Percentiles rank a stretch among this genome's conserved stretches.
Conservation (phyloP, 2,888 invertebrate genomes). For the Andrena trimmerana region DNA sequence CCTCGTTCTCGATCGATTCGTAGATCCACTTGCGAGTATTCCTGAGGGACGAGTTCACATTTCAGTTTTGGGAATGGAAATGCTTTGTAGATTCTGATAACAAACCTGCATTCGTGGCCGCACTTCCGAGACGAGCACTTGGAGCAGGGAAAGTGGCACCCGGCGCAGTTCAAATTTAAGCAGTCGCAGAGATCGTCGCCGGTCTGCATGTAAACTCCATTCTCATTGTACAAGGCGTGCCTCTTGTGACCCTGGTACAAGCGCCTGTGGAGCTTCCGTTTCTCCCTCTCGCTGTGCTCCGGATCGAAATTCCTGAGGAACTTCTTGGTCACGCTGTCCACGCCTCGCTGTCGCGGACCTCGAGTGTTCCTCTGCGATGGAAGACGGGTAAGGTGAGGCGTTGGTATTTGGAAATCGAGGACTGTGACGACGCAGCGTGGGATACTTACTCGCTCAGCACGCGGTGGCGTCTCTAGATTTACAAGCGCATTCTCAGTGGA, state of each 20-base stretch:
- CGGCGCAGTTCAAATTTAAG: slow-evolving; percentile 90
- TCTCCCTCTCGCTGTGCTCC: slow-evolving; percentile 91
- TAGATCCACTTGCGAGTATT: slow-evolving; percentile 91
- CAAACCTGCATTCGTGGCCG: slow-evolving; percentile 91
- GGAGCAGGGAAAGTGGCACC: slow-evolving; percentile 93
- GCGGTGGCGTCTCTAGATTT: slow-evolving; percentile 28
- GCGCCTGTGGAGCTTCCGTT: slow-evolving; percentile 91
- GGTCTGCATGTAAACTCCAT: slow-evolving; percentile 88
- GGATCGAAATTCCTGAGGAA: slow-evolving; percentile 89
- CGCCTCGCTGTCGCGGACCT: slow-evolving; percentile 71
- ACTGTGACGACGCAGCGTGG: too few species aligned
- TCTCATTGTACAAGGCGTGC: slow-evolving; percentile 90
- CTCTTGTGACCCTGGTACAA: slow-evolving; percentile 86
- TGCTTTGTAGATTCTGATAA: neutral
- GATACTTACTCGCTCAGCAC: slow-evolving; percentile 53
- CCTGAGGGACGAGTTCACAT: slow-evolving; percentile 84
- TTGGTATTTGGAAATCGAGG: too few species aligned
- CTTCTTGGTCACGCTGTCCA: slow-evolving; percentile 79
- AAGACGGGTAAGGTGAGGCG: neutral
- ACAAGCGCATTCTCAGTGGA: slow-evolving; percentile 14
- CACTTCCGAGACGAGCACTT: slow-evolving; percentile 92
- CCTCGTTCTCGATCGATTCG: slow-evolving; percentile 92
- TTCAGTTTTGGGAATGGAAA: neutral
- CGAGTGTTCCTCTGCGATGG: slow-evolving; percentile 70
- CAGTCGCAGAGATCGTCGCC: slow-evolving; percentile 94